Conservation (phyloP, 2,888 invertebrate genomes). For the Himalopsyche tibetana region DNA sequence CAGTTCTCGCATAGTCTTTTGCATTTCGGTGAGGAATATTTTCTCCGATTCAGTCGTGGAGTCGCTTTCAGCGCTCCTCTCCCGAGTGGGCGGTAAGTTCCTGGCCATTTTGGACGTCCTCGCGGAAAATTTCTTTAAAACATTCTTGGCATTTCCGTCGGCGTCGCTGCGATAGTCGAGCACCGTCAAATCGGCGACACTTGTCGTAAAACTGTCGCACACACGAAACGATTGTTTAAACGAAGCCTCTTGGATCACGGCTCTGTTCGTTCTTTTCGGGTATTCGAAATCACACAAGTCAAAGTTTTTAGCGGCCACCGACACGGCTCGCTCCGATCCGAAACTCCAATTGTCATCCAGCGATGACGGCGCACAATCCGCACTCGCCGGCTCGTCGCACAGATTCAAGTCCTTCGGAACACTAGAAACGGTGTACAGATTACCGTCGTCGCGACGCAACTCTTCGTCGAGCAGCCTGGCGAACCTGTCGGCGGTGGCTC, state of each 20-base stretch:
- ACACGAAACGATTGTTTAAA: constrained; percentile 76
- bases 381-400: constrained; percentile 74
- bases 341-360: constrained; percentile 66
- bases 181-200: constrained; percentile 80
- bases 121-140: constrained; percentile 58
- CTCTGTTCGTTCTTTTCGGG: constrained; percentile 54
- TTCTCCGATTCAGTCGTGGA: constrained; percentile 75
- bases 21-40: constrained; percentile 75
- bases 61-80: constrained; percentile 74
- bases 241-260: constrained; percentile 70
- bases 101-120: constrained; percentile 68
- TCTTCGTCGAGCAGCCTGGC: constrained; percentile 62
- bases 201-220: constrained; percentile 77
- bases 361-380: constrained; percentile 65
- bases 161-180: constrained; percentile 76
- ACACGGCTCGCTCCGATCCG: constrained; percentile 63
- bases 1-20: constrained; percentile 73
- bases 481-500: constrained; percentile 62
- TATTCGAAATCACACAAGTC: constrained; percentile 70
- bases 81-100: constrained; percentile 70
- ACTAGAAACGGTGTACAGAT: constrained; percentile 73
- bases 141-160: constrained; percentile 61
- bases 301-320: constrained; percentile 71
- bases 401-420: constrained; percentile 83
- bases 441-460: constrained; percentile 63